phyloP scores from a whole-genome alignment of 2,888 invertebrate genomes.

The Sinohyriopsis cumingii region DNA sequence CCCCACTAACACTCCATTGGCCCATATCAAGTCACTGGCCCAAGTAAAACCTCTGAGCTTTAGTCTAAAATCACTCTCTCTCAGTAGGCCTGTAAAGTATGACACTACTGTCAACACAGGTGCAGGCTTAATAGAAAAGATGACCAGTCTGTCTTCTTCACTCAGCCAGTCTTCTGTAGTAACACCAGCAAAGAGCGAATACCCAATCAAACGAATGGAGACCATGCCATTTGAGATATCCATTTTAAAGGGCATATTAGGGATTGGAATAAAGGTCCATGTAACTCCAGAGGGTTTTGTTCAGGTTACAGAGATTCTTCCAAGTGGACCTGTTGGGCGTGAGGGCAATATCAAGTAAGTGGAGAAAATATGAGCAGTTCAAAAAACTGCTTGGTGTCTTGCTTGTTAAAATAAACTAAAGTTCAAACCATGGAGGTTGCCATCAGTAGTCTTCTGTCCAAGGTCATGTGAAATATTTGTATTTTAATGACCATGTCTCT shows the following conservation, averaged over 20 bases:
- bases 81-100: slow-evolving; percentile 38
- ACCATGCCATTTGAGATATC: slow-evolving; percentile 64
- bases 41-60: slow-evolving; percentile 51
- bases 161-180: slow-evolving; percentile 1
- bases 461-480: too few species aligned
- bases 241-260: slow-evolving; percentile 64
- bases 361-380: too few species aligned
- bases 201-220: slow-evolving; percentile 51
- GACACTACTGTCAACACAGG: slow-evolving; percentile 38
- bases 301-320: slow-evolving; percentile 58
- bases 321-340: slow-evolving; percentile 59
- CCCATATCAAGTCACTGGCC: slow-evolving; percentile 42
- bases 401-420: too few species aligned
- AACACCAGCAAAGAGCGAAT: slow-evolving; percentile 36
- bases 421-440: too few species aligned
- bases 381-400: too few species aligned
- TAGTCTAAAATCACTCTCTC: slow-evolving; percentile 36
- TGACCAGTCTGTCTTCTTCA: slow-evolving; percentile 28
- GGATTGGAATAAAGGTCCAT: slow-evolving; percentile 64
- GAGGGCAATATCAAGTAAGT: slow-evolving; percentile 65
- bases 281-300: slow-evolving; percentile 53
- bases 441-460: too few species aligned
- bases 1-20: slow-evolving; percentile 12
- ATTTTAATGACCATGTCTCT: too few species aligned
- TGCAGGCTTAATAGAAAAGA: slow-evolving; percentile 31